A percentile compares a stretch with the other conserved stretches of the same genome.
These are phyloP conservation scores for Botia kubotai DNA, from an alignment of 2,797 vertebrate species.

Conservation along the genomic window DNA sequence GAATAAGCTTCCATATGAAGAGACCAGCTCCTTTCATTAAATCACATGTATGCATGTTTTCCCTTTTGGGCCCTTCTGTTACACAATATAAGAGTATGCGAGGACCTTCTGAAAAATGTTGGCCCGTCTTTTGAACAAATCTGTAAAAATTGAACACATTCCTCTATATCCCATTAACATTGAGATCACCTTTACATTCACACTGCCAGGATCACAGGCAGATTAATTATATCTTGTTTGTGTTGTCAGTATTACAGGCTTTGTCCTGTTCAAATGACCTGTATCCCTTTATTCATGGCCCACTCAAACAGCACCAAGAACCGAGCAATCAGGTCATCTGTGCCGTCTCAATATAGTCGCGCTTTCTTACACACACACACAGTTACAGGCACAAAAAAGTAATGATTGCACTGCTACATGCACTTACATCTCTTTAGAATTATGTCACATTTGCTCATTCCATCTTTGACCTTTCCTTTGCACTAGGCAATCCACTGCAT, in stretches of 20 bases:
- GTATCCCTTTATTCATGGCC: constrained; percentile 54
- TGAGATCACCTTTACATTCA: not conserved
- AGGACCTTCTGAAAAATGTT: not conserved
- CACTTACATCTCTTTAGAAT: constrained; percentile 63
- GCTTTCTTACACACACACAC: not conserved
- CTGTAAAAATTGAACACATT: not conserved
- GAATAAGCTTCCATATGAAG: constrained; percentile 39
- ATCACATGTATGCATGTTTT: constrained; percentile 22
- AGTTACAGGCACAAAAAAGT: constrained; percentile 10
- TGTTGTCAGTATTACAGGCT: constrained; percentile 11
- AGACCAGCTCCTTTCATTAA: constrained; percentile 53
- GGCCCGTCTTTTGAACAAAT: not conserved
- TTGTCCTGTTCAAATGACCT: constrained; percentile 19
- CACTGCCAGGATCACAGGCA: not conserved
- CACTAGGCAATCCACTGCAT: constrained; percentile 67
- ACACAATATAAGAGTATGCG: not conserved
- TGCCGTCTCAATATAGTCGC: constrained; percentile 12
- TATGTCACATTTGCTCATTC: constrained; percentile 72
- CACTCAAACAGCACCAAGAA: constrained; percentile 36
- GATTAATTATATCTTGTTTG: constrained; percentile 34
- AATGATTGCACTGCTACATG: constrained; percentile 29
- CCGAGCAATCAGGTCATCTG: constrained; percentile 45
- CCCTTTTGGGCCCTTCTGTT: constrained; percentile 26
- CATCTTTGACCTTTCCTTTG: constrained; percentile 71
- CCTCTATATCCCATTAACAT: not conserved